Percentiles rank a stretch among this genome's conserved stretches.
Evolutionary conservation across 2,888 invertebrate species (phyloP).

Genomic region (Ophion slaviceki): DNA sequence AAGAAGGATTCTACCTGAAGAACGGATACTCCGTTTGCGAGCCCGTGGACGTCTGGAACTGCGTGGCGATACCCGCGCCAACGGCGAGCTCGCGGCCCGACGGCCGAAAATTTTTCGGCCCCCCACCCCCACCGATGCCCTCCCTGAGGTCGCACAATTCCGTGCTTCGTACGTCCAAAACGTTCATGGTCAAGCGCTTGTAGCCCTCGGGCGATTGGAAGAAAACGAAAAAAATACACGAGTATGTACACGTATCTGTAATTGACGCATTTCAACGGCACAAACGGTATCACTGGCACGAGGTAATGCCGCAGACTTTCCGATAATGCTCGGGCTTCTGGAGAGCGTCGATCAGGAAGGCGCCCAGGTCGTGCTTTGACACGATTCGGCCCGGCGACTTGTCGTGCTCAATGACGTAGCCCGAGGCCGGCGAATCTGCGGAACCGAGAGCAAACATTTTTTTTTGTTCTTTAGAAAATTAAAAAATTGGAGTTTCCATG

Average conservation of each 20-base stretch:
- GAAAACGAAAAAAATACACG: constrained; percentile 31
- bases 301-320: constrained; percentile 87
- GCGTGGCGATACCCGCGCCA: constrained; percentile 62
- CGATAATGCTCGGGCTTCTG: constrained; percentile 89
- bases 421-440: constrained; percentile 88
- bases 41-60: constrained; percentile 85
- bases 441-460: constrained; percentile 49
- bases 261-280: constrained; percentile 36
- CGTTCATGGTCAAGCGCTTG: constrained; percentile 81
- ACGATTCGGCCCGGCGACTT: constrained; percentile 88
- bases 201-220: constrained; percentile 49
- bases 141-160: constrained; percentile 19
- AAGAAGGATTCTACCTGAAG: constrained; percentile 90
- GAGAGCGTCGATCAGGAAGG: constrained; percentile 90
- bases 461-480: too few species aligned
- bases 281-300: constrained; percentile 54
- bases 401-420: constrained; percentile 87
- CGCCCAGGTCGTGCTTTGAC: constrained; percentile 91
- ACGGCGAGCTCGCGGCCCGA: constrained; percentile 2
- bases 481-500: too few species aligned
- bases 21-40: constrained; percentile 89
- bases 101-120: constrained; percentile 70
- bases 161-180: constrained; percentile 75
- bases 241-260: background rate
- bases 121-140: constrained; percentile 83